phyloP scores from a whole-genome alignment of 2,113 vertebrate genomes.

The Megalops atlanticus region DNA sequence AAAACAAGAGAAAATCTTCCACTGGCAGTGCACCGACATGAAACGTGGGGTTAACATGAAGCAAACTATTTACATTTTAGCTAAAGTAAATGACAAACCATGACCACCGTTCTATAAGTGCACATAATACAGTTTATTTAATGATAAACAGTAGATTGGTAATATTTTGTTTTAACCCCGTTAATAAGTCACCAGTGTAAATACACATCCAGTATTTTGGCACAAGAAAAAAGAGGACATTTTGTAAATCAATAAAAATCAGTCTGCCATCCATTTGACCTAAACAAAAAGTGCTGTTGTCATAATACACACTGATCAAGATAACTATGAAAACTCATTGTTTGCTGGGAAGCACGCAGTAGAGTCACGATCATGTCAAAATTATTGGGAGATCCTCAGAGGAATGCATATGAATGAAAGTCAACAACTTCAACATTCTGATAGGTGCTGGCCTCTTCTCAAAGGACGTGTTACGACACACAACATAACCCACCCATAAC shows the following conservation, averaged over 20 bases:
- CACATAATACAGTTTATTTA: neutral
- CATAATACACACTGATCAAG: too few relatives aligned
- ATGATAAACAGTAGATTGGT: neutral
- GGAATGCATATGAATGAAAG: constrained; percentile 69
- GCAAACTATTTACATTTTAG: neutral
- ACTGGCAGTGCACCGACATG: neutral
- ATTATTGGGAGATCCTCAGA: too few relatives aligned
- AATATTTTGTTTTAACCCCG: neutral
- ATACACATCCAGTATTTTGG: neutral
- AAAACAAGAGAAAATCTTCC: neutral
- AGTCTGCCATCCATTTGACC: too few relatives aligned
- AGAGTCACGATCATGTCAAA: too few relatives aligned
- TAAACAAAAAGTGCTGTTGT: too few relatives aligned
- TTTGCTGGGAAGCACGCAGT: too few relatives aligned
- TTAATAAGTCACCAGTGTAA: neutral
- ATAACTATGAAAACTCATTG: too few relatives aligned
- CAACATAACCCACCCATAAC: neutral
- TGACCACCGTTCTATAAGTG: neutral
- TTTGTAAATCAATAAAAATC: neutral
- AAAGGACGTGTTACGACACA: constrained; percentile 44
- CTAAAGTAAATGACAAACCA: neutral
- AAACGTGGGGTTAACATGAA: neutral
- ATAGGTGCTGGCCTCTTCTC: constrained; percentile 61
- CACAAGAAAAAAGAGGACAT: neutral
- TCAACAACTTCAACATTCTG: constrained; percentile 68